These are phyloP conservation scores for Neosilurus mollespiculum DNA, from an alignment of 2,797 vertebrate genomes.

Conservation along the genomic window DNA sequence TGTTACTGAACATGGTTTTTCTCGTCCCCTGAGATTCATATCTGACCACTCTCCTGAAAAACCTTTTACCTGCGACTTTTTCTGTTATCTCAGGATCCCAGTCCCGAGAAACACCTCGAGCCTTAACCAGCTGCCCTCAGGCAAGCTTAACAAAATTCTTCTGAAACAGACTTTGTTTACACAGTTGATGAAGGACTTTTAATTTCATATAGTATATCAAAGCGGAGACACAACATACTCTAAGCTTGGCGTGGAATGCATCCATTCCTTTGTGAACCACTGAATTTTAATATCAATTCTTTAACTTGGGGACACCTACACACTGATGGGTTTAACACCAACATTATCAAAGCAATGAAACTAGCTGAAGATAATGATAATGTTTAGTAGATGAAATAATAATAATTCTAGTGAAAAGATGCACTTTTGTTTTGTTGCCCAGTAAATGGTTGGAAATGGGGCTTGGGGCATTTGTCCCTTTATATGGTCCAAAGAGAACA, in stretches of 20 bases:
- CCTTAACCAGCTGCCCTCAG: not conserved
- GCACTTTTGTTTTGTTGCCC: constrained; percentile 22
- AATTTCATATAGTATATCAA: not conserved
- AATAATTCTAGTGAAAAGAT: not conserved
- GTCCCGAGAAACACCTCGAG: not conserved
- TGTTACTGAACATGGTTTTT: not conserved
- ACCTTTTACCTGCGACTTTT: not conserved
- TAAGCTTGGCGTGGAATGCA: no score
- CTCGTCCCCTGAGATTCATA: not conserved
- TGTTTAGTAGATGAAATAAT: constrained; percentile 7
- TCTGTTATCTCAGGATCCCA: not conserved
- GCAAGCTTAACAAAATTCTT: not conserved
- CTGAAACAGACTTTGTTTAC: not conserved
- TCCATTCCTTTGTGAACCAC: not conserved
- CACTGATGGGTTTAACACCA: constrained; percentile 19
- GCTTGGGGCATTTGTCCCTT: not conserved
- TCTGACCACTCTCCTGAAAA: not conserved
- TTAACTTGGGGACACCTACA: constrained; percentile 27
- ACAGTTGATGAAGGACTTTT: not conserved
- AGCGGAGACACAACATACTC: no score
- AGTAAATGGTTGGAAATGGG: constrained; percentile 27
- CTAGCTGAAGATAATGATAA: constrained; percentile 23
- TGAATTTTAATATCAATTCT: not conserved
- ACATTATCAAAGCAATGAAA: constrained; percentile 7
- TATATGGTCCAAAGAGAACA: not conserved